These are phyloP conservation scores for Notechis scutatus DNA, from an alignment of 2,113 vertebrate species.

Conservation along the genomic window DNA sequence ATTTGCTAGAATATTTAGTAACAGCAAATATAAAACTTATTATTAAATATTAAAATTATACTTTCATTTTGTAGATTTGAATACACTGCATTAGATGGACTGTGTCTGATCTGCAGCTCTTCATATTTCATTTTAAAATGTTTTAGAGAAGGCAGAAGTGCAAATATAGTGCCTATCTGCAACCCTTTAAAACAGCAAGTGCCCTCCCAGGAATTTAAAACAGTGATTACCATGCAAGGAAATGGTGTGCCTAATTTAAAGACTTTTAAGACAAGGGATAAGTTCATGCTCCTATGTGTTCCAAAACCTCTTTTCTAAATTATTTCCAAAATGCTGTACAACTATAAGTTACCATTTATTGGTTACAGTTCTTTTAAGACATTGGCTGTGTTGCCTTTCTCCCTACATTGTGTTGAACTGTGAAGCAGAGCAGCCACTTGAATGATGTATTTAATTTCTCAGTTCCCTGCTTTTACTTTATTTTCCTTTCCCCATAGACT, in stretches of 20 bases:
- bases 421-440: background rate
- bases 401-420: background rate
- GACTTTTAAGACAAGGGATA: background rate
- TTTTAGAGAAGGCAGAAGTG: background rate
- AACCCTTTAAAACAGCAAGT: background rate
- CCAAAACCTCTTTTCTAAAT: background rate
- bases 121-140: background rate
- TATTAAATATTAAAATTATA: background rate
- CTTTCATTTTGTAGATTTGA: background rate
- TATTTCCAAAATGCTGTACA: background rate
- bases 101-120: background rate
- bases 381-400: background rate
- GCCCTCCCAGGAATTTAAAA: background rate
- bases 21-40: background rate
- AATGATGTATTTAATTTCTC: background rate
- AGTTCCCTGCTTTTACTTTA: background rate
- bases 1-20: background rate
- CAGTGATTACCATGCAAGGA: background rate
- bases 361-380: background rate
- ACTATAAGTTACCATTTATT: background rate
- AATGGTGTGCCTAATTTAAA: background rate
- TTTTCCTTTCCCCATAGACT: background rate
- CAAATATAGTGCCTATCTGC: background rate
- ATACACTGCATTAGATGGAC: background rate
- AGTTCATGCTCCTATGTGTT: background rate